A percentile compares a stretch with the other conserved stretches of the same genome.
Conservation (phyloP, 2,797 vertebrate genomes). For the Hydrophis major region DNA sequence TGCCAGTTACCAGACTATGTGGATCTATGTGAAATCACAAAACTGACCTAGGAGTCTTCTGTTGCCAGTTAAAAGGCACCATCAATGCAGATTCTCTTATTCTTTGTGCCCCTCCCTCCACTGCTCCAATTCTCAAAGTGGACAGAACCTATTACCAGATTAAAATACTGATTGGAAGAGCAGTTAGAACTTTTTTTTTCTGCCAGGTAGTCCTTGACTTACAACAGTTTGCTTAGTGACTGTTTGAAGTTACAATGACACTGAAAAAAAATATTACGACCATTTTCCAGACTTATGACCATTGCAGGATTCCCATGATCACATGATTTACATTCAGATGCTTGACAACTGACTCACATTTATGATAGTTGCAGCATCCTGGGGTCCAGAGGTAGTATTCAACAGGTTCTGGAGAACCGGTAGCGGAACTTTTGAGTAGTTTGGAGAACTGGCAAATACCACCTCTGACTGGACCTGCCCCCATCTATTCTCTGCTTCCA, state of each 20-base stretch:
- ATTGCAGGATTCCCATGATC: not conserved
- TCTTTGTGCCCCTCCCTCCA: no score
- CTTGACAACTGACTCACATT: not conserved
- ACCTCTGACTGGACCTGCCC: no score
- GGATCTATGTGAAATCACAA: not conserved
- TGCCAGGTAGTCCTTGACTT: not conserved
- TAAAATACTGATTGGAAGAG: not conserved
- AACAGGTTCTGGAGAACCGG: no score
- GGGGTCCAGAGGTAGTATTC: not conserved
- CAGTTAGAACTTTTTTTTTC: not conserved
- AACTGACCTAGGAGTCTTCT: not conserved
- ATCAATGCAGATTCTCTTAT: not conserved
- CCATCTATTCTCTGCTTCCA: no score
- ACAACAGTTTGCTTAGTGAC: not conserved
- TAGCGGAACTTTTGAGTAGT: no score
- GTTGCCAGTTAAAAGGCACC: not conserved
- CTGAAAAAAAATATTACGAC: not conserved
- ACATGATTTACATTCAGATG: not conserved
- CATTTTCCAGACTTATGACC: not conserved
- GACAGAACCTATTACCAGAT: not conserved
- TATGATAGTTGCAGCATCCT: not conserved
- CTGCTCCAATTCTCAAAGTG: not conserved
- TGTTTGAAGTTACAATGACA: not conserved
- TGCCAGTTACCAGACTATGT: not conserved
- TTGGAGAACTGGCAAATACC: no score